Evolutionary conservation across 2,797 vertebrate species (phyloP), one percentile per base, ranked within the genome.

Genomic region (Sebastes vulpes): DNA sequence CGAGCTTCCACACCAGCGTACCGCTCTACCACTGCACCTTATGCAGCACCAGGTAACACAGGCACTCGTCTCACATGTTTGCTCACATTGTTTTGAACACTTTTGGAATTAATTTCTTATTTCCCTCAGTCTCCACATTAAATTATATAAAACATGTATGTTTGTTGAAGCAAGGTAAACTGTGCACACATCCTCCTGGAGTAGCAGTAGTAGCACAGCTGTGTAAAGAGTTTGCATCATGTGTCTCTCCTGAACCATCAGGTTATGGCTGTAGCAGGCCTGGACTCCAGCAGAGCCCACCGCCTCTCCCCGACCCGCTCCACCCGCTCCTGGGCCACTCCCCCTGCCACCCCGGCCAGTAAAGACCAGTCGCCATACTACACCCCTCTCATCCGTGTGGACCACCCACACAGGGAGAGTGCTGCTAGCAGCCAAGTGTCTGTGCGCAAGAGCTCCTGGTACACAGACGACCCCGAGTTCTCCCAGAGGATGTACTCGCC

Each of bases 231-330:
- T 42, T n/a, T 68, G 10, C 68, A 9, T 53, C 2, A 23, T 65
- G 12, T 20, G 16, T 72, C 8, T 75, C 46, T 65, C 46, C 12
- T 77, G 16, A 18, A 46, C 50, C 12, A 2, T 57, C 85, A 99
- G 99, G 97, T 99, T 83, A 99, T 99, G 98, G 99, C 99, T 16
- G 98, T 99, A 66, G 98, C 99, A 80, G 99, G 99, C 77, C 94
- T 99, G 75, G 98, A 99, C 94, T 98, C 98, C 79, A 99, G 97
- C 94, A 97, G 97, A 95, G 97, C 97, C 87, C 98, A 98, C 76
- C 97, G 96, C 85, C 97, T 98, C 91, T 99, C 99, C 3, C 98
- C 99, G 0, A 97, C 98, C 79, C 98, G 97, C 80, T 99, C 99
- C 1, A 98, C 97, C 0, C 96, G 98, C 79, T 99, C 99, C 1